These are phyloP conservation scores for Pangasius macronema DNA, from an alignment of 2,797 vertebrate species.

Conservation along the genomic window DNA sequence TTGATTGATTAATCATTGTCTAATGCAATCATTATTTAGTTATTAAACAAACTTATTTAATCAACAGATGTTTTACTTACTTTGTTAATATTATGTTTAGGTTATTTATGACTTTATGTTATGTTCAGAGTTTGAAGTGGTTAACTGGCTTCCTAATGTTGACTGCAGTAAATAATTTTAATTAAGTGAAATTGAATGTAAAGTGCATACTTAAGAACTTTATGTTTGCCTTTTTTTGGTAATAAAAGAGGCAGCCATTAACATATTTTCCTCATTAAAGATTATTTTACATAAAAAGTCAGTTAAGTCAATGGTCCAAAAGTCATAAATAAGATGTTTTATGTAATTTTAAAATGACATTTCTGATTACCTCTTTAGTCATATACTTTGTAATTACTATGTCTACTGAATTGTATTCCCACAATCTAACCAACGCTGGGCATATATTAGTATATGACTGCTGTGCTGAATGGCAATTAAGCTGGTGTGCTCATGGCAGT, in stretches of 20 bases:
- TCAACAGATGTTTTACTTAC: background rate
- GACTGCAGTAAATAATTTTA: background rate
- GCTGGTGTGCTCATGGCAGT: background rate
- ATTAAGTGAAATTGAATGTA: background rate
- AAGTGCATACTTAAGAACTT: background rate
- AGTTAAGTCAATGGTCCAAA: constrained; percentile 2
- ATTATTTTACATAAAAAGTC: constrained; percentile 2
- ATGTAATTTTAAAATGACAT: background rate
- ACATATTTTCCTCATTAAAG: constrained; percentile 9
- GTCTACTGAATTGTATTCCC: background rate
- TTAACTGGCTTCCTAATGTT: background rate
- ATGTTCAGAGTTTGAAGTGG: background rate
- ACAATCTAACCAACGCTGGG: background rate
- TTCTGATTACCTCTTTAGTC: background rate
- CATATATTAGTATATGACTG: constrained; percentile 36
- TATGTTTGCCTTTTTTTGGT: background rate
- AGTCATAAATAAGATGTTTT: constrained; percentile 11
- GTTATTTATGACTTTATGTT: too few relatives aligned
- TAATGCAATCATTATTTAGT: background rate
- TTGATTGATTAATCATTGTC: background rate
- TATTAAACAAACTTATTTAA: background rate
- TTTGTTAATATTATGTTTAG: background rate
- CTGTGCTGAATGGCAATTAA: constrained; percentile 17
- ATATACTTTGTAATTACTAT: background rate
- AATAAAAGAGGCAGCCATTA: background rate